Conservation (phyloP, 1,140 invertebrate species). For the Thereuonema tuberculata region DNA sequence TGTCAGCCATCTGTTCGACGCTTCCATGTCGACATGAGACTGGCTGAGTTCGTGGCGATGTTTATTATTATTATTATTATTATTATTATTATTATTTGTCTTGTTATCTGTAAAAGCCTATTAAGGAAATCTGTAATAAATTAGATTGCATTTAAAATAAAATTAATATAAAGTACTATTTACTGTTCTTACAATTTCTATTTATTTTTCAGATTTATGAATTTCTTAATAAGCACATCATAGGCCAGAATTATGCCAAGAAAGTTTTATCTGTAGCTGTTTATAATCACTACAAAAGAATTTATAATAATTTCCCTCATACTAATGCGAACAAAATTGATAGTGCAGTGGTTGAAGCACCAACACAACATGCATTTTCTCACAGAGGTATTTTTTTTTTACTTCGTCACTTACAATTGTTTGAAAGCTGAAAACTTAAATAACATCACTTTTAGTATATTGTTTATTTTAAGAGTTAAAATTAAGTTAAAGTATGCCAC, state of each 20-base stretch:
- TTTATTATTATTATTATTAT: too few relatives aligned
- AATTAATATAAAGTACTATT: too few relatives aligned
- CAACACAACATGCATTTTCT: constrained; percentile 51
- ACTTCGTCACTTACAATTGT: constrained; percentile 5
- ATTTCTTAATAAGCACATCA: constrained; percentile 87
- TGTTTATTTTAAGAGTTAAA: too few relatives aligned
- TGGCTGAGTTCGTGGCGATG: too few relatives aligned
- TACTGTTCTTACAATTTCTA: not conserved
- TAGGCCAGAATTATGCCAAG: constrained; percentile 98
- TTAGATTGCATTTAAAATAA: too few relatives aligned
- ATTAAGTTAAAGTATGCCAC: too few relatives aligned
- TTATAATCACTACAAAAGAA: constrained; percentile 97
- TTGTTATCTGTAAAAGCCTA: too few relatives aligned
- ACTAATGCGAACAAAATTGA: constrained; percentile 27
- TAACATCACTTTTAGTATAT: not conserved
- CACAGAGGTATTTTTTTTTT: constrained; percentile 46
- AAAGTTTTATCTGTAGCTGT: constrained; percentile 97
- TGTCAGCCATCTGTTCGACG: too few relatives aligned
- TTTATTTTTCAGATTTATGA: constrained; percentile 61
- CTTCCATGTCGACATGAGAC: too few relatives aligned
- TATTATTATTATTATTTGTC: too few relatives aligned
- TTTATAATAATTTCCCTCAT: constrained; percentile 80
- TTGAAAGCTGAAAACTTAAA: constrained; percentile 11
- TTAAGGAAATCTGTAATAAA: too few relatives aligned
- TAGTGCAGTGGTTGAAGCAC: constrained; percentile 43